Evolutionary conservation across 2,888 invertebrate genomes (phyloP), one percentile per base, ranked within the genome.

Genomic region (Tipula vernalis): DNA sequence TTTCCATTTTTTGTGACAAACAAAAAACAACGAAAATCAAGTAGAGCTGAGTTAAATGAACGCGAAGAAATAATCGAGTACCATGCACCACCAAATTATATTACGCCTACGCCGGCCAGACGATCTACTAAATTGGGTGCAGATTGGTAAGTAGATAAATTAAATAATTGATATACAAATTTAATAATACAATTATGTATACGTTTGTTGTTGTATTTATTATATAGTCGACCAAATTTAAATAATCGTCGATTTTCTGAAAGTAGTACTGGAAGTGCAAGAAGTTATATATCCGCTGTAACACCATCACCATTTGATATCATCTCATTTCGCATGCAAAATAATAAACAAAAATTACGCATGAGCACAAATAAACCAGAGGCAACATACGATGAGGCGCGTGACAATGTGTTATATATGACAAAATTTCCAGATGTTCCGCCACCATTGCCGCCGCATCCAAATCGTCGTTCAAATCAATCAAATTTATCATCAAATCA

Each of bases 401-500:
- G 42, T 12, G 41, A 15, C 5, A 86, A 36, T 86, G 51, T 28
- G 2, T 12, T 86, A 13, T 86, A 47, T 36, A 36, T 86, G 51
- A 51, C 51, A n/a, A 86, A 86, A 51, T 57, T 51, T 36, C 86
- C 86, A 36, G 51, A 51, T 86, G 12, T 36, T 5, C 86, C 86
- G 18, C 86, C 86, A 12, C 86, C 86, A 57, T 86, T 86, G n/a
- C 86, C 86, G 28, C 86, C 86, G 13, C 85, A 85, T 44, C 86
- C 86, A 5, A 86, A 86, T 57, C 51, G 86, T 13, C 51, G 57
- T n/a, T 86, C 86, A 57, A 36, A 86, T 3, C 44, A 86, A 42
- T 85, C 85, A 18, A 86, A 36, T 5, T 5, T 13, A 18, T 85
- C 85, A 85, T 28, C 41, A 42, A 28, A 85, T 3, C 44, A 12